phyloP scores from a whole-genome alignment of 2,113 vertebrate genomes.

The Halcyon senegalensis region DNA sequence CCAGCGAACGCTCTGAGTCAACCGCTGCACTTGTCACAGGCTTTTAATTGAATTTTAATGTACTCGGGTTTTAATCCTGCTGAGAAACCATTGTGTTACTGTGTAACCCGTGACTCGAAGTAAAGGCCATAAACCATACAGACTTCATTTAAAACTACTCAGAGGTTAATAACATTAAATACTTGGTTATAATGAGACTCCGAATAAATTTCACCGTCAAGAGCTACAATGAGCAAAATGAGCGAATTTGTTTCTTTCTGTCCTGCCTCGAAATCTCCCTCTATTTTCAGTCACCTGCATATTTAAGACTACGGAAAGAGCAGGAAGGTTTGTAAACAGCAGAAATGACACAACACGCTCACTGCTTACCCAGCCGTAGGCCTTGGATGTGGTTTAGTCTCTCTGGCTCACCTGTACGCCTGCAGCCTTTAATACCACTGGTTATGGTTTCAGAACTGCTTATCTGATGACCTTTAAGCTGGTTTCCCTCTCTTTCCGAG shows the following conservation, averaged over 20 bases:
- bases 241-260: background rate
- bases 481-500: background rate
- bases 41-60: constrained; percentile 64
- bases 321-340: background rate
- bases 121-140: constrained; percentile 12
- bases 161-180: background rate
- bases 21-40: constrained; percentile 16
- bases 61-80: constrained; percentile 23
- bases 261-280: background rate
- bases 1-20: constrained; percentile 10
- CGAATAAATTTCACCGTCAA: background rate
- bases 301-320: background rate
- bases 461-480: background rate
- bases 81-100: background rate
- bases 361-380: background rate
- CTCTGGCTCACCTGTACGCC: background rate
- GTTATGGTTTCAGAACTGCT: background rate
- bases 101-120: constrained; percentile 33
- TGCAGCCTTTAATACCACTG: background rate
- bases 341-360: background rate
- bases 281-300: background rate
- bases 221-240: background rate
- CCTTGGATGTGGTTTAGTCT: background rate
- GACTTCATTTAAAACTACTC: background rate
- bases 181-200: background rate